phyloP scores from a whole-genome alignment of 2,797 vertebrate species.

The Arvicola amphibius region DNA sequence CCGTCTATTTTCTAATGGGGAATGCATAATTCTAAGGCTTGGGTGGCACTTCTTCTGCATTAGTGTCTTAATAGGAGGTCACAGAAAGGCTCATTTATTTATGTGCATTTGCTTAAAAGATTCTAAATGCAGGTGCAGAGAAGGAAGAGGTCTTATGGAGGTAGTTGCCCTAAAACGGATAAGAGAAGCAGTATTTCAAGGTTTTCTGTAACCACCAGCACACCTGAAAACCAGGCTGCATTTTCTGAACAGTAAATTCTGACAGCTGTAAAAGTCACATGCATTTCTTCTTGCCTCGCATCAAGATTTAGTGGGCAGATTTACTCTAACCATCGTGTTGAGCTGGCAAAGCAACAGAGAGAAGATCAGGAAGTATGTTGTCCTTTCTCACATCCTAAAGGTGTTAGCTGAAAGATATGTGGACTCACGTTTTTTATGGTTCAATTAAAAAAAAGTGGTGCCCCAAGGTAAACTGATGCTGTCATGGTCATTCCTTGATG shows the following conservation, averaged over 20 bases:
- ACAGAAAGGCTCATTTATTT: not conserved
- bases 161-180: not conserved
- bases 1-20: not conserved
- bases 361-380: not conserved
- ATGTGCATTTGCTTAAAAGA: not conserved
- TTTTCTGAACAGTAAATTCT: constrained; percentile 58
- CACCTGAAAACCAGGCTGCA: constrained; percentile 34
- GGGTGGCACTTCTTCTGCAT: not conserved
- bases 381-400: not conserved
- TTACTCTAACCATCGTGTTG: not conserved
- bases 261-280: constrained; percentile 44
- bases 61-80: not conserved
- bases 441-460: not conserved
- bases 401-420: not conserved
- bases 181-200: not conserved
- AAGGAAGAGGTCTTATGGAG: not conserved
- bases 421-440: not conserved
- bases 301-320: not conserved
- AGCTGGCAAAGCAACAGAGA: not conserved
- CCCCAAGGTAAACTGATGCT: not conserved
- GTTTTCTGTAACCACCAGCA: constrained; percentile 13
- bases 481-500: not conserved
- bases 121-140: not conserved
- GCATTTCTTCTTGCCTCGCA: not conserved
- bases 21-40: not conserved